Evolutionary conservation across 1,140 invertebrate genomes (phyloP).

Genomic region (Bradysia coprophila): DNA sequence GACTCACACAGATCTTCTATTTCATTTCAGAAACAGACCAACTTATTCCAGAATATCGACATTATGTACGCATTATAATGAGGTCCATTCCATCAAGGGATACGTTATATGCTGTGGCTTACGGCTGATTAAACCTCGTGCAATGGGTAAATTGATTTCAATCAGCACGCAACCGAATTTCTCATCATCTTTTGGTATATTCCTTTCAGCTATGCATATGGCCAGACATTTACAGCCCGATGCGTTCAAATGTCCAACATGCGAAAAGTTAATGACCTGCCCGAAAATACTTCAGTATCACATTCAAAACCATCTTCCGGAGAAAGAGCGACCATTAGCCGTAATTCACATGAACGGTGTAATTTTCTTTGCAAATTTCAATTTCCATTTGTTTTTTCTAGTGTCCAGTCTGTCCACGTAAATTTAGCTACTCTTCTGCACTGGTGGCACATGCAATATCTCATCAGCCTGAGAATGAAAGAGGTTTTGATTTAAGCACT

Average conservation of each 20-base stretch:
- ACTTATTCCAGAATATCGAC: neutral
- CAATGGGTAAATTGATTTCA: too few species aligned
- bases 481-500: too few species aligned
- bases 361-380: too few species aligned
- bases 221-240: conserved; percentile 3
- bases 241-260: conserved; percentile 1
- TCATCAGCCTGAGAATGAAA: conserved; percentile 1
- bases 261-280: conserved; percentile 2
- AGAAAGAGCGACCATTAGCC: conserved; percentile 1
- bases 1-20: neutral
- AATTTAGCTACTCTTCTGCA: conserved; percentile 1
- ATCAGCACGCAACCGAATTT: too few species aligned
- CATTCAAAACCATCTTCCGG: conserved; percentile 3
- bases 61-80: neutral
- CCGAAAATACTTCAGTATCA: conserved; percentile 4
- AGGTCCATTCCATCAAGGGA: conserved; percentile 1
- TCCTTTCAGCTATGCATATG: conserved; percentile 3
- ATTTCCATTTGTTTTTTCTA: too few species aligned
- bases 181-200: too few species aligned
- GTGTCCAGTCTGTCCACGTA: conserved; percentile 2
- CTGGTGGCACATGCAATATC: conserved; percentile 1
- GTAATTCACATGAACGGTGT: too few species aligned
- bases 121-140: conserved; percentile 1
- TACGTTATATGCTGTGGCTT: conserved; percentile 1
- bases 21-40: neutral